phyloP scores from a whole-genome alignment of 2,797 vertebrate genomes.

The Hydrolagus colliei region DNA sequence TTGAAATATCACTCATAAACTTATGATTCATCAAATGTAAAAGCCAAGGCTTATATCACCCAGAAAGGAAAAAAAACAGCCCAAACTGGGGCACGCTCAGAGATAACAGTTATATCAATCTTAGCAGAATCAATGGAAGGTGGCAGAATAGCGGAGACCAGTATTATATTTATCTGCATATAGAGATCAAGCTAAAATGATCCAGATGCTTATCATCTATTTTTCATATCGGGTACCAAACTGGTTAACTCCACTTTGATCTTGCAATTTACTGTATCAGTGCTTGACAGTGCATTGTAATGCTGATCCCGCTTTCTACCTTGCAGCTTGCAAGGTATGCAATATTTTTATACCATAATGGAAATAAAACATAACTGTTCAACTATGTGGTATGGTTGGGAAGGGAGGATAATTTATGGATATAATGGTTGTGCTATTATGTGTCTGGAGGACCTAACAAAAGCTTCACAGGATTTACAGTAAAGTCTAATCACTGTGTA shows the following conservation, averaged over 20 bases:
- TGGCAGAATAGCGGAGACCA: background rate
- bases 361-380: too few relatives aligned
- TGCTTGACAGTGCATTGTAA: background rate
- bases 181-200: background rate
- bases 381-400: too few relatives aligned
- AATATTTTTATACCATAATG: too few relatives aligned
- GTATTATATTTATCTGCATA: background rate
- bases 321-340: too few relatives aligned
- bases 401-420: too few relatives aligned
- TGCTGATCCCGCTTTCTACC: background rate
- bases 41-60: background rate
- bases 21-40: background rate
- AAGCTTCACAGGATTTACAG: too few relatives aligned
- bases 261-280: background rate
- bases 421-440: too few relatives aligned
- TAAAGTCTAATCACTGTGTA: too few relatives aligned
- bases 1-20: conserved; percentile 6
- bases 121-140: background rate
- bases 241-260: background rate
- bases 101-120: background rate
- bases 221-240: background rate
- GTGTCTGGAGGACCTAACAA: too few relatives aligned
- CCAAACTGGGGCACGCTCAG: background rate
- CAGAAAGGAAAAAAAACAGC: background rate
- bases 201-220: background rate